Evolutionary conservation across 2,797 vertebrate genomes (phyloP), one percentile per base, ranked within the genome.

Genomic region (Rhabdophis nuchalis): DNA sequence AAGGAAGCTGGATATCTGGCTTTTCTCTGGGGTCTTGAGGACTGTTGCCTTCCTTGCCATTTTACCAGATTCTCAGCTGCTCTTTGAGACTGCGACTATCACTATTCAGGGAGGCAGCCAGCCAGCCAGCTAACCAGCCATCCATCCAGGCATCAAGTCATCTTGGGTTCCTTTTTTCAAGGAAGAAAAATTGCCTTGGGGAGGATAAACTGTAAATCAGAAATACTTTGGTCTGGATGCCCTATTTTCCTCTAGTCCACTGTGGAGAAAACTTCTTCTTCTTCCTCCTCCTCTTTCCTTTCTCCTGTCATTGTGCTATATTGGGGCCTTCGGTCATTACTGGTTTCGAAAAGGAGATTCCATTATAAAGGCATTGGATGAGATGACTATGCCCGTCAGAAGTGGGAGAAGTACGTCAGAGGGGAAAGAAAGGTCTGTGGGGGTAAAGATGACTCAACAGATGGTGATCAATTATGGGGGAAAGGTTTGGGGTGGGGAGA

Each of bases 331-430:
- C 25, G 5, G 93, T 56, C 86, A 87, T 36, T 94, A 85, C 90
- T 77, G 85, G 95, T 94, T 96, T 93, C 61, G 52, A 91, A 96
- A 94, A 92, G 89, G 96, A 95, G 96, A 96, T 95, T 94, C 54
- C 96, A 97, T 97, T 97, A 97, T 98, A 98, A 97, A 97, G 96
- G 94, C 86, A 14, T 92, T 93, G 87, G 95, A 93, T 94, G 92
- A 95, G 95, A 93, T 94, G 94, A 94, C 82, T 25, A 93, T 52
- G 95, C 97, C 98, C 98, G 98, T 99, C 98, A 98, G 97, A 98
- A 97, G 94, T 96, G 95, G 96, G 96, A 93, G 93, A 94, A 94
- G 92, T 96, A 97, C 98, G 99, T 99, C 98, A 99, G 25, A 46
- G 77, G 95, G 94, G 92, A 97, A 96, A 93, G 97, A 97, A 97